Base-by-base conservation (phyloP, 2,113 vertebrate species). In the Mesembrinibis cayennensis region DNA sequence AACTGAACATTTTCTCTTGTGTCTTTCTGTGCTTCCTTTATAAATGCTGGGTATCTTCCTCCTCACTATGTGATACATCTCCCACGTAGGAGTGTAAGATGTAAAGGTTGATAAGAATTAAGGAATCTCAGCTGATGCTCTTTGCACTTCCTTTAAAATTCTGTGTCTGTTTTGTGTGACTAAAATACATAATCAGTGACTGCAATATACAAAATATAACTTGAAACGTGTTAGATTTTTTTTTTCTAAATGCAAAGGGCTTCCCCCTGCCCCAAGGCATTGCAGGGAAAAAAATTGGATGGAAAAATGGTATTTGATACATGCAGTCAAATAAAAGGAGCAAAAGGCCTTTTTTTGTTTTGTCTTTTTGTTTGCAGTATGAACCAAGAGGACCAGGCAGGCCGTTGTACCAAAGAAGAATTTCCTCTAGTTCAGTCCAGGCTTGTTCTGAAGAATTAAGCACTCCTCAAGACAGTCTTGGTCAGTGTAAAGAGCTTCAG, bases 371-470 rank as follows among this genome's bases (percentile, higher is more conserved):
- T 63, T 56, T 59, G 23, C 96, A 99, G 99, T 99, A 99, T 99
- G 99, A 99, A 99, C 99, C 99, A 92, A 98, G 99, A 98, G 99
- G 99, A 97, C 99, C 99, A 36, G 99, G 99, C 82, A 99, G 99
- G 99, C 99, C 99, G 47, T 99, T 99, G 96, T 99, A 99, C 99
- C 99, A 99, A 98, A 99, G 99, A 97, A 99, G 99, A 98, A 99
- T 99, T 98, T 99, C 99, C 83, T 99, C 99, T 96, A 99, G 98
- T 98, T 99, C 99, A 98, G 98, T 98, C 85, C 98, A 98, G 96
- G 98, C 98, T 94, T 99, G 98, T 97, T 98, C 98, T 98, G 99
- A 99, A 98, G 99, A 98, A 93, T 97, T 96, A 78, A 98, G 93
- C 95, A 92, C 98, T 97, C 98, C 98, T 98, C 99, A 97, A 98